Base-by-base conservation (phyloP, 1,140 invertebrate species). In the Zaprionus capensis region DNA sequence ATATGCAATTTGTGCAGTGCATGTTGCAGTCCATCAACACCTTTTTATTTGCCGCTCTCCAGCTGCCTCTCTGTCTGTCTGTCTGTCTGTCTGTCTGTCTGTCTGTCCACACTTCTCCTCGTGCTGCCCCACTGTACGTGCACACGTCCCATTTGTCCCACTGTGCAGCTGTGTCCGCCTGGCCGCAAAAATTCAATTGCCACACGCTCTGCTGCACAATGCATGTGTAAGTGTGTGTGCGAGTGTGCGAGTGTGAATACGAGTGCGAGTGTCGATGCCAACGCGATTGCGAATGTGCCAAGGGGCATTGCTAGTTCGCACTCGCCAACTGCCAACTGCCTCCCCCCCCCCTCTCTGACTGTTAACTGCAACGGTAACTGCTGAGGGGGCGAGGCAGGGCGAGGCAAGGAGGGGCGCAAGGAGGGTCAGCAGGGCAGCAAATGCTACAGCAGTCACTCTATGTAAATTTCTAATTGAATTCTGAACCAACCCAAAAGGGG, bases 1-100 rank as follows among this genome's bases (percentile, higher is more conserved):
- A 71, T 71, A 82, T 87, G 81, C 84, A 87, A 87, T 87, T 87
- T 90, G 85, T 86, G 79, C 80, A 73, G 70, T 68, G 31, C 84
- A 88, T 87, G 84, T 87, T 78, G 73, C 83, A 88, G 84, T 83
- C 81, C 75, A 90, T 87, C 81, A 87, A 88, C 84, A 87, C 84
- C 84, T 88, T 81, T 83, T 81, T 81, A 88, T 78, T 72, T 58
- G 68, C 14, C 26, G 17, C 22, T 41, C 51, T 49, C 4, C 49
- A 20, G n/a, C n/a, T 41, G 38, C 38, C 38, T 41, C 14, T 5
- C 4, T 5, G 15, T 15, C 38, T 41, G 15, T 41, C 38, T 2
- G 14, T 5, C 15, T n/a, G 38, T 12, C 36, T 15, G 3, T 15
- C 41, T 12, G 17, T 49, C 20, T 24, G 3, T 22, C 17, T 51